Conservation (phyloP, 2,797 vertebrate genomes). For the Gallinago solitaria region DNA sequence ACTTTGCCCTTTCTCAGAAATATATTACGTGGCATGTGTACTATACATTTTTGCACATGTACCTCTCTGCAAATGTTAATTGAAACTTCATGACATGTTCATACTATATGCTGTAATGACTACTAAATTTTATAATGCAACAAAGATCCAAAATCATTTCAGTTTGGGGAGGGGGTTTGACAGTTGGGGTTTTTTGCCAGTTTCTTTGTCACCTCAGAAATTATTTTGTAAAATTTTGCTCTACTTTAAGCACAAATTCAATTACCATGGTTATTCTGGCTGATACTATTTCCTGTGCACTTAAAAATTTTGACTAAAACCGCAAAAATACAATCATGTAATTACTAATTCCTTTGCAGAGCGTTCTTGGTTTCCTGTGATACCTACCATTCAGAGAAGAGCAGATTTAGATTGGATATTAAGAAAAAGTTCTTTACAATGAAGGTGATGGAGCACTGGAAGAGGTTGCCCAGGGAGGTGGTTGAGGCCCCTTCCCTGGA, state of each 20-base stretch:
- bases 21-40: rapidly evolving
- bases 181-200: rapidly evolving
- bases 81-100: not conserved
- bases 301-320: not conserved
- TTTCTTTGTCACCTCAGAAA: not conserved
- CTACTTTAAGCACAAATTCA: not conserved
- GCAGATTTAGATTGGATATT: no score
- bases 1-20: not conserved
- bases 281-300: not conserved
- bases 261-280: not conserved
- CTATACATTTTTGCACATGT: not conserved
- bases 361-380: not conserved
- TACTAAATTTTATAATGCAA: not conserved
- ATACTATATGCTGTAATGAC: not conserved
- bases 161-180: rapidly evolving
- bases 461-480: no score
- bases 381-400: not conserved
- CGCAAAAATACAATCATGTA: not conserved
- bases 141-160: not conserved
- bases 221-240: not conserved
- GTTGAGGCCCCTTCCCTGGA: no score
- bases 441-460: no score
- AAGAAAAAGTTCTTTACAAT: no score
- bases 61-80: not conserved
- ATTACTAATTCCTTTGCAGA: not conserved